phyloP scores from a whole-genome alignment of 2,113 vertebrate genomes.

The Manacus vitellinus region DNA sequence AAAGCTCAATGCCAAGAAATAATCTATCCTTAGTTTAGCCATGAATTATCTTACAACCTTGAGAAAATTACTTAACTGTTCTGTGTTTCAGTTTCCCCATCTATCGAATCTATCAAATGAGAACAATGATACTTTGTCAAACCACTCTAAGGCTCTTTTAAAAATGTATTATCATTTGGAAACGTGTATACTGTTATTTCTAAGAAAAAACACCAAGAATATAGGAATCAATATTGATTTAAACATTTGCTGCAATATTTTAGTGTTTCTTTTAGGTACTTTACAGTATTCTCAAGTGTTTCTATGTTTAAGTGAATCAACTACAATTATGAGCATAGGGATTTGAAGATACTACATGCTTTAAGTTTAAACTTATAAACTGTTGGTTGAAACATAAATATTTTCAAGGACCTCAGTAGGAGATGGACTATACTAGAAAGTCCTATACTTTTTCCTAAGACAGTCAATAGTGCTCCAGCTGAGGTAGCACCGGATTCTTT shows the following conservation, averaged over 20 bases:
- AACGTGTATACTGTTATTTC: not conserved
- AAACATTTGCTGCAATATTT: not conserved
- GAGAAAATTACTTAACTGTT: not conserved
- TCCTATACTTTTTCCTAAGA: not conserved
- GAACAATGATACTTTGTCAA: not conserved
- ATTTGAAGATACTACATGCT: not conserved
- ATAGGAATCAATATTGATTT: not conserved
- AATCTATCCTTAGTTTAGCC: not conserved
- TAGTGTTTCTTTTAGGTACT: not conserved
- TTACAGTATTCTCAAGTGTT: conserved; percentile 8
- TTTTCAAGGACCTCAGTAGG: not conserved
- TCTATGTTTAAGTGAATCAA: conserved; percentile 13
- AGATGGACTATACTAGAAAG: not conserved
- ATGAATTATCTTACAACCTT: not conserved
- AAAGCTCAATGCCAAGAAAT: not conserved
- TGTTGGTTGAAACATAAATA: not conserved
- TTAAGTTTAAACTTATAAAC: not conserved
- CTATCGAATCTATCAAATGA: not conserved
- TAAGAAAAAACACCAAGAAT: not conserved
- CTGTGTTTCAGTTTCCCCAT: not conserved
- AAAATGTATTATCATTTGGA: not conserved
- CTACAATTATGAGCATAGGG: not conserved
- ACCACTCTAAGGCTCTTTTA: not conserved
- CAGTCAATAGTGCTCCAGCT: not conserved
- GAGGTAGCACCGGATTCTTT: not conserved